phyloP scores from a whole-genome alignment of 2,797 vertebrate species.

The Mycteria americana region DNA sequence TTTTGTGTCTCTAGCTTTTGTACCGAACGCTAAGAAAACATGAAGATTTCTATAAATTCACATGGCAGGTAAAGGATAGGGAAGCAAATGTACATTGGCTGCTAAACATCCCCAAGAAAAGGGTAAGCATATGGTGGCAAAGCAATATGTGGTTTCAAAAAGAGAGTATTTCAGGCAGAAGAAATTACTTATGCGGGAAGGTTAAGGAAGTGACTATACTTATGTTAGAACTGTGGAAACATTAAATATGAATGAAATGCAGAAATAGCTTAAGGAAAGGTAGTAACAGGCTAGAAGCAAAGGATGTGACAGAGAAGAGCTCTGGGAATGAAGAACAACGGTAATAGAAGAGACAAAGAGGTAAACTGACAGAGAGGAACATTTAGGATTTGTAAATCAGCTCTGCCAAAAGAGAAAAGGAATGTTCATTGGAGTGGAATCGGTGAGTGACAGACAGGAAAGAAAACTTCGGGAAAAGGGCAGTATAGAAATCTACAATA shows the following conservation, averaged over 20 bases:
- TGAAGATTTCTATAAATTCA: not conserved
- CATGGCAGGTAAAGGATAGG: not conserved
- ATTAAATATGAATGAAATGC: slow-evolving; percentile 69
- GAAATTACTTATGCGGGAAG: slow-evolving; percentile 56
- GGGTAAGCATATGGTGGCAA: slow-evolving; percentile 5
- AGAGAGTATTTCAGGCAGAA: slow-evolving; percentile 39
- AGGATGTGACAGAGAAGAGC: slow-evolving; percentile 62
- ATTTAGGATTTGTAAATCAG: slow-evolving; percentile 62
- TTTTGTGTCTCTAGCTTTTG: not conserved
- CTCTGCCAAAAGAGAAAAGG: slow-evolving; percentile 23
- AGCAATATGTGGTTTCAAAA: slow-evolving; percentile 20
- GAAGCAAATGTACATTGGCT: not conserved
- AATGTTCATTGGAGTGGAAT: slow-evolving; percentile 22
- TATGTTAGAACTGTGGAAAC: slow-evolving; percentile 54
- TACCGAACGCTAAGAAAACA: not conserved
- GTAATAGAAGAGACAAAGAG: slow-evolving; percentile 45
- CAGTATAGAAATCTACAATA: not conserved
- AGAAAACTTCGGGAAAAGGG: not conserved
- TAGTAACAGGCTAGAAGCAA: slow-evolving; percentile 57
- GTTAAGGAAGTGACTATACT: slow-evolving; percentile 57
- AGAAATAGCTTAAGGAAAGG: slow-evolving; percentile 61
- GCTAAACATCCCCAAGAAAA: slow-evolving; percentile 18
- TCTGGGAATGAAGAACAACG: slow-evolving; percentile 25
- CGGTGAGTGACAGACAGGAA: not conserved
- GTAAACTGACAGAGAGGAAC: slow-evolving; percentile 47